Evolutionary conservation across 2,888 invertebrate species (phyloP), one percentile per base, ranked within the genome.

Genomic region (Cosmopolites sordidus): DNA sequence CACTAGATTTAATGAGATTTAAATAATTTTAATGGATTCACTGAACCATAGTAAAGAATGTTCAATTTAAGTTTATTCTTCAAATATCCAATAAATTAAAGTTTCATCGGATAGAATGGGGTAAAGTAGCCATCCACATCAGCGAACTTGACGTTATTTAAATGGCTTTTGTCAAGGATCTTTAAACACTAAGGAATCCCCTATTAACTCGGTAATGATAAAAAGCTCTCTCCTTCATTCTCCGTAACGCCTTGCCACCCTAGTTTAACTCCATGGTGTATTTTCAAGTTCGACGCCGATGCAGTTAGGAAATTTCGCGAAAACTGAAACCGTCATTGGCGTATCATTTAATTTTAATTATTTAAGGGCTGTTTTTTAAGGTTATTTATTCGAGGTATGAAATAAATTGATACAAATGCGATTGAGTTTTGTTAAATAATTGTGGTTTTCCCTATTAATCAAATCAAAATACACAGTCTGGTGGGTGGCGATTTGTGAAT

Each of bases 171-270:
- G 45, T 45, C 45, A 38, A 33, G 38, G 37, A 37, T 45, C 45
- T 18, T 47, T 27, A 47, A 47, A 27, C 39, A 40, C 40, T 47
- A 29, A 29, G 40, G 29, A 47, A 47, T 47, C 38, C 16, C 47
- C 39, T 47, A 47, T 40, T 47, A 47, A 47, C 47, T 47, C 14
- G 5, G 16, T 40, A 47, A 47, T 47, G 47, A 47, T 47, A 47
- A 47, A 47, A 40, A 40, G 47, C 47, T 22, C 8, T 22, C 3
- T 22, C 22, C 3, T 8, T 8, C 46, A 17, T n/a, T n/a, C n/a
- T 16, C 22, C 4, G 6, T 22, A 6, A 12, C 6, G 33, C 38
- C 22, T 11, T 5, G n/a, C 22, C 14, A 4, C 38, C 38, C 18
- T 6, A 18, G 18, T 17, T 12, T 46, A 37, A 37, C 16, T 38